Conservation (phyloP, 2,113 vertebrate species). For the Lontra canadensis region DNA sequence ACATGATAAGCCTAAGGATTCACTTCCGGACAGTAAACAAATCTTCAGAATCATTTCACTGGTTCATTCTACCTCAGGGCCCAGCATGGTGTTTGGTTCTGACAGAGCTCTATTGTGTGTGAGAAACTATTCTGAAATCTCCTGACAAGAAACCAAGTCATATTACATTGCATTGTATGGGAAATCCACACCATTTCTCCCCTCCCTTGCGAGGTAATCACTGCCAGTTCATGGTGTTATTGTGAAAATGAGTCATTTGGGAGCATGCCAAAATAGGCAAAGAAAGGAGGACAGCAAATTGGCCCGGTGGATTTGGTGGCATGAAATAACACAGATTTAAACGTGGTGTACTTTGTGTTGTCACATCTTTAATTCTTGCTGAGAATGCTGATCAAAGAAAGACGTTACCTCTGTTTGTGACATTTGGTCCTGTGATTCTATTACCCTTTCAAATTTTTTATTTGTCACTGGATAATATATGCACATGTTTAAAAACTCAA, state of each 20-base stretch:
- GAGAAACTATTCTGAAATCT: slow-evolving; percentile 31
- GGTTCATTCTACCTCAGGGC: neutral
- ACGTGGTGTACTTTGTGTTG: neutral
- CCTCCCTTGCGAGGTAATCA: neutral
- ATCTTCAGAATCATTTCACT: neutral
- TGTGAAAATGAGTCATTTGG: slow-evolving; percentile 49
- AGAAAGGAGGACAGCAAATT: slow-evolving; percentile 9
- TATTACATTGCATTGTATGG: neutral
- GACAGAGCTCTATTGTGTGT: neutral
- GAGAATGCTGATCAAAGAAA: slow-evolving; percentile 35
- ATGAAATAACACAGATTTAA: slow-evolving; percentile 28
- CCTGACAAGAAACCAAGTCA: neutral
- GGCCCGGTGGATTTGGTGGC: neutral
- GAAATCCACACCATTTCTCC: slow-evolving; percentile 51
- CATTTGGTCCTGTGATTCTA: neutral
- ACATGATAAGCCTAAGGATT: neutral
- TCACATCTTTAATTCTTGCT: neutral
- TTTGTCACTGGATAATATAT: neutral
- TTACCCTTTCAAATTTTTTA: neutral
- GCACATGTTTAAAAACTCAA: neutral
- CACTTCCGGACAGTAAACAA: neutral
- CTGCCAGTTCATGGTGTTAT: neutral
- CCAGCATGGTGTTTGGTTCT: neutral
- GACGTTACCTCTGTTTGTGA: neutral
- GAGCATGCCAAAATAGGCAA: neutral